Base-by-base conservation (phyloP, 1,140 invertebrate genomes). In the Musca vetustissima region DNA sequence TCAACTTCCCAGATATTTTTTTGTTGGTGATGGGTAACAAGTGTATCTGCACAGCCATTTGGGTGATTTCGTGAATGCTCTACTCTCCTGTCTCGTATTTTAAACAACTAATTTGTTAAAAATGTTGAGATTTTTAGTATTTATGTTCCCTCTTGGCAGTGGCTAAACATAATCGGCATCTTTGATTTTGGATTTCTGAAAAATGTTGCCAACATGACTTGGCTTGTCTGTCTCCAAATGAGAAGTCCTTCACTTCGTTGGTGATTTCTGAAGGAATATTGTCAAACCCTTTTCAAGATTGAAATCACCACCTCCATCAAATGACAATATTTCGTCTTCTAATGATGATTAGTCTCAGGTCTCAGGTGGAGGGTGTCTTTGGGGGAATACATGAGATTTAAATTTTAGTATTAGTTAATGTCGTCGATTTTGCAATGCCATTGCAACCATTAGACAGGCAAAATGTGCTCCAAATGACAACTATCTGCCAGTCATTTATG, bases 31-130 rank as follows among this genome's bases (percentile, higher is more conserved):
- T 43, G 36, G 36, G 36, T 43, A 43, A 43, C 36, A 43, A 43
- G 36, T 43, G 36, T 43, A 43, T 43, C 36, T 43, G 6, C 13
- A 13, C 36, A 43, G 36, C 36, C 36, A 24, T 61, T 61, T 19
- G 25, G n/a, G 53, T 28, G 36, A 28, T 55, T 57, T 57, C 17
- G 53, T 57, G 19, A 57, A 61, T 28, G 36, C n/a, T n/a, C n/a
- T n/a, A n/a, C 17, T 17, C 36, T 19, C n/a, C 36, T 61, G 57
- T 61, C 57, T 61, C 36, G 36, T 61, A 61, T 61, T 61, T 61
- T 61, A 36, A 61, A 61, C 57, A 36, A 61, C 57, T 61, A 61
- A 61, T 61, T 61, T 61, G 57, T 61, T 61, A 61, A 61, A 61
- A 36, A 36, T 61, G 28, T 32, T 61, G 57, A 36, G 57, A 61